Percentiles rank a stretch among this genome's conserved stretches.
These are phyloP conservation scores for Anabacerthia variegaticeps DNA, from an alignment of 2,797 vertebrate species.

Conservation along the genomic window DNA sequence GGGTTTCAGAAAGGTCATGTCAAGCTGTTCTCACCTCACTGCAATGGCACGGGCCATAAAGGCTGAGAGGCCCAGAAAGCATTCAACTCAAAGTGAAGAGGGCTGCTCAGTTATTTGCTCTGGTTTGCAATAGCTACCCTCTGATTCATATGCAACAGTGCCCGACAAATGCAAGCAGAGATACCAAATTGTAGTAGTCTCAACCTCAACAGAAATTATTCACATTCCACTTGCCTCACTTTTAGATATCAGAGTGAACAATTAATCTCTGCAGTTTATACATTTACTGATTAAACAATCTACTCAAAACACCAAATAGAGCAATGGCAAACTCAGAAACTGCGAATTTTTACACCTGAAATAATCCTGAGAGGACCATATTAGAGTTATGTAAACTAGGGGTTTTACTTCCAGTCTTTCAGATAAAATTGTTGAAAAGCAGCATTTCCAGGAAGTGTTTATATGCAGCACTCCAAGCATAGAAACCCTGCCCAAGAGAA, in stretches of 20 bases:
- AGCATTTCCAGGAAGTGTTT: constrained; percentile 20
- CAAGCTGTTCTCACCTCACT: neutral
- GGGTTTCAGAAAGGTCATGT: neutral
- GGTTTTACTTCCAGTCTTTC: neutral
- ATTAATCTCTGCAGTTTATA: neutral
- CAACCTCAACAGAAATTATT: neutral
- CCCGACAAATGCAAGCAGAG: neutral
- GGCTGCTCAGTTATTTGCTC: accelerated
- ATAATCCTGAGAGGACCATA: neutral
- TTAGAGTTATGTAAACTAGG: neutral
- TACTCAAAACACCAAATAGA: neutral
- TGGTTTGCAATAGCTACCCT: neutral
- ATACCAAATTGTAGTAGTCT: neutral
- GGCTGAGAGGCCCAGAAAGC: neutral
- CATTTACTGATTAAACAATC: neutral
- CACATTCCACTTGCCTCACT: neutral
- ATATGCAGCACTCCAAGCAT: neutral
- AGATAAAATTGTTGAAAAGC: constrained; percentile 2
- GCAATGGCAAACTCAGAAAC: neutral
- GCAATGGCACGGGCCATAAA: neutral
- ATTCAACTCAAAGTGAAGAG: neutral
- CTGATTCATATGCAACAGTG: neutral
- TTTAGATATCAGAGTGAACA: neutral
- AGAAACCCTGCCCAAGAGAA: neutral
- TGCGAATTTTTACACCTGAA: neutral